Evolutionary conservation across 2,797 vertebrate species (phyloP), one percentile per base, ranked within the genome.

Genomic region (Poeciliopsis presidionis): DNA sequence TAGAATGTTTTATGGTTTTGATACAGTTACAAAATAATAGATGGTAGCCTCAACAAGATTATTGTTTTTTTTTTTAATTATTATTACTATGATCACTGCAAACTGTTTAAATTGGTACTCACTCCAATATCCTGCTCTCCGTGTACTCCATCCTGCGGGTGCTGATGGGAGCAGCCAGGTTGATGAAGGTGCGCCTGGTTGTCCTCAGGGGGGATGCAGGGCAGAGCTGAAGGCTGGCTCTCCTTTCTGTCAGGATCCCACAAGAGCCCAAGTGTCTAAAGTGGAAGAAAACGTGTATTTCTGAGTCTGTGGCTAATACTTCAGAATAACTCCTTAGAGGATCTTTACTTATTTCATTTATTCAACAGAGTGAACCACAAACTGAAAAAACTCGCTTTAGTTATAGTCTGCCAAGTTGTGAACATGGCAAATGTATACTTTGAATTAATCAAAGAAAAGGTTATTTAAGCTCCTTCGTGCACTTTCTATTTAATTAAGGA

Each of bases 141-240:
- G 90, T 84, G 83, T 96, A 95, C 81, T 96, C 95, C 74, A 95
- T 94, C 87, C 94, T 94, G 72, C 92, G 91, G 14, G 88, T 55
- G 69, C 88, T 78, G 67, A 94, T 76, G 33, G 94, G 79, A 4
- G 81, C 85, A 0, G 87, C 91, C 79, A 96, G 86, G 87, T 92
- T 95, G 84, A 96, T 87, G 85, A 96, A 96, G 87, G 85, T 89
- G 46, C 94, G 73, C 51, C 72, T 79, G 43, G 92, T 90, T 16
- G 81, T 53, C 78, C 41, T 47, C 2, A 78, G 30, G 14, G 81
- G 47, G 41, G 63, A 0, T 14, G 47, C 6, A 0, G 87, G 61
- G 9, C 55, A 46, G 7, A 86, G 76, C 28, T 89, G 86, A 28
- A 88, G 80, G 72, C 86, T 90, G 76, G 67, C 13, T 53, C 57